Percentiles rank a stretch among this genome's conserved stretches.
Conservation (phyloP, 2,888 invertebrate species). For the Glyphotaelius pellucidus region DNA sequence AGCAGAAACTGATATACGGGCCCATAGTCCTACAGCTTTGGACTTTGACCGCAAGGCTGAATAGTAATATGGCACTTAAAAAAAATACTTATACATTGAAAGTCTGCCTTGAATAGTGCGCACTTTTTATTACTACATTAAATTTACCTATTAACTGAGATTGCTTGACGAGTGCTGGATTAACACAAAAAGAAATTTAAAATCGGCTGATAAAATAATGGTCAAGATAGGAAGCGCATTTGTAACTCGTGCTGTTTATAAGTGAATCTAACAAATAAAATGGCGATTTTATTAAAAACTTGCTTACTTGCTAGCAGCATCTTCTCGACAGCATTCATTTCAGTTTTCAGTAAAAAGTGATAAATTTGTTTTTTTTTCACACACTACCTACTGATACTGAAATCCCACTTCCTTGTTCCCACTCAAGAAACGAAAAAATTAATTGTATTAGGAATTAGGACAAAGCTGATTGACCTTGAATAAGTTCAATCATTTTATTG, state of each 20-base stretch:
- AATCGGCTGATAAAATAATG: neutral
- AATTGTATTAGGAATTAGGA: neutral
- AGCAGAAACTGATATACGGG: too few relatives aligned
- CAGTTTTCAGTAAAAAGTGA: neutral
- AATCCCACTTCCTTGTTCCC: neutral
- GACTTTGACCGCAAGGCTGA: neutral
- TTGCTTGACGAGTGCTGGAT: neutral
- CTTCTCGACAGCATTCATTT: neutral
- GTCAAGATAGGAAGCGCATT: neutral
- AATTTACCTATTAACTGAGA: neutral
- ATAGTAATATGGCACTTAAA: neutral
- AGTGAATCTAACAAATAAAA: neutral
- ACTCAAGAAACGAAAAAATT: neutral
- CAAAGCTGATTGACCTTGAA: neutral
- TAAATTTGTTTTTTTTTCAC: neutral
- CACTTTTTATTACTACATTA: neutral
- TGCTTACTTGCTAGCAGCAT: neutral
- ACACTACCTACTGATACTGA: neutral
- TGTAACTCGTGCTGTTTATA: neutral
- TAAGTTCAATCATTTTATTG: neutral
- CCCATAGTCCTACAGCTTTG: neutral
- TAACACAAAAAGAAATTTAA: neutral
- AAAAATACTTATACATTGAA: neutral
- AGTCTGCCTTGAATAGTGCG: neutral
- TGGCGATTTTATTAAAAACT: neutral